Conservation (phyloP, 2,797 vertebrate species). For the Microcaecilia unicolor region DNA sequence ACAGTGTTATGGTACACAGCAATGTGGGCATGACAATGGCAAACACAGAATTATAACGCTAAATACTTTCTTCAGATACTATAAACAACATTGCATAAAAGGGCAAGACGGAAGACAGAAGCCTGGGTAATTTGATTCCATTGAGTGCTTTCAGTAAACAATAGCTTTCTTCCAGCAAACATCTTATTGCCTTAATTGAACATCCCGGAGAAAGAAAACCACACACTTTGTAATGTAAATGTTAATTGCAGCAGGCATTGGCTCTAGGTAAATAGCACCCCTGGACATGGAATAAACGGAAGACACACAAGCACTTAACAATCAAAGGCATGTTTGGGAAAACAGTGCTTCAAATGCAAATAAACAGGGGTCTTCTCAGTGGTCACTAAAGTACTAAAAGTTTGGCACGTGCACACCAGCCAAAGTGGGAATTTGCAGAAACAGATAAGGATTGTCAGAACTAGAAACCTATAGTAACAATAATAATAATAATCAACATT, state of each 20-base stretch:
- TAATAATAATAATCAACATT: too few relatives aligned
- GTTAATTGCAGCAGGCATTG: slow-evolving; percentile 52
- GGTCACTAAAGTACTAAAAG: slow-evolving; percentile 30
- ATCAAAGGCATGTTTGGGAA: slow-evolving; percentile 45
- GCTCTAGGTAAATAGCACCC: slow-evolving; percentile 55
- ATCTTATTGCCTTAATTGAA: slow-evolving; percentile 58
- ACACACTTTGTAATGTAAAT: slow-evolving; percentile 60
- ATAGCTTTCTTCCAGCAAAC: slow-evolving; percentile 47
- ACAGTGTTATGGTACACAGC: slow-evolving; percentile 49
- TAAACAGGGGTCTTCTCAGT: slow-evolving; percentile 35
- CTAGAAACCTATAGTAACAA: slow-evolving; percentile 10
- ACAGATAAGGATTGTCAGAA: slow-evolving; percentile 6
- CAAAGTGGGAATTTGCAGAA: slow-evolving; percentile 25
- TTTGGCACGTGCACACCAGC: slow-evolving; percentile 37
- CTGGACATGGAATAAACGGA: slow-evolving; percentile 44
- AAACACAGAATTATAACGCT: slow-evolving; percentile 13
- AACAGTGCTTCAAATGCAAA: slow-evolving; percentile 45
- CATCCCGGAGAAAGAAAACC: slow-evolving; percentile 45
- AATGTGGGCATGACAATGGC: slow-evolving; percentile 50
- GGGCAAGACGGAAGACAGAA: slow-evolving; percentile 26
- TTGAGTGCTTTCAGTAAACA: slow-evolving; percentile 54
- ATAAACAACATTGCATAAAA: slow-evolving; percentile 31
- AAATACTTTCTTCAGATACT: slow-evolving; percentile 26
- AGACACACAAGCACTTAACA: slow-evolving; percentile 41
- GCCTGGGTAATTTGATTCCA: slow-evolving; percentile 45